These are phyloP conservation scores for Sebastes iracundus DNA, from an alignment of 2,797 vertebrate species.

Conservation along the genomic window DNA sequence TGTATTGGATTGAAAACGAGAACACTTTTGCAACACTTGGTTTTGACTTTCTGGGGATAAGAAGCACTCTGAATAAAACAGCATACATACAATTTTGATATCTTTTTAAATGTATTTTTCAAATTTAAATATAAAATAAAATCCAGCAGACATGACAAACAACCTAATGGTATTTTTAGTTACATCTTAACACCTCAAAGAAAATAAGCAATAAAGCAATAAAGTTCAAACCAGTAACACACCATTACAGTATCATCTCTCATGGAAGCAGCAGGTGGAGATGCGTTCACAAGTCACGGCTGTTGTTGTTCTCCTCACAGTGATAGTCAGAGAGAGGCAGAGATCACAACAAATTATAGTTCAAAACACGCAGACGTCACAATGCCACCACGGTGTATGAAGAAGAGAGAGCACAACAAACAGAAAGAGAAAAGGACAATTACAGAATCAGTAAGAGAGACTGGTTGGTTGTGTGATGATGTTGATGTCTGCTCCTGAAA, in stretches of 20 bases:
- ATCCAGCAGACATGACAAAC: neutral
- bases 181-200: neutral
- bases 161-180: neutral
- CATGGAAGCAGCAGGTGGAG: neutral
- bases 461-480: neutral
- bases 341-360: neutral
- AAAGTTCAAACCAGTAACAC: neutral
- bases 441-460: neutral
- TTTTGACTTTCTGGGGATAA: neutral
- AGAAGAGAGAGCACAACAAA: constrained; percentile 2
- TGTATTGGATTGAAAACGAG: neutral
- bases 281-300: neutral
- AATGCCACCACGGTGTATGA: neutral
- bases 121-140: neutral
- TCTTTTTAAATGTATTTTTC: neutral
- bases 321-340: neutral
- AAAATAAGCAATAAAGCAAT: neutral
- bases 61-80: neutral
- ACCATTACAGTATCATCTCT: neutral
- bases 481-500: neutral
- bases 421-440: neutral
- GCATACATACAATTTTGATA: neutral
- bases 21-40: neutral
- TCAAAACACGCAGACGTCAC: neutral
- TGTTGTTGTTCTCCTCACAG: neutral